Evolutionary conservation across 2,888 invertebrate species (phyloP).

Genomic region (Ectemnius lituratus): DNA sequence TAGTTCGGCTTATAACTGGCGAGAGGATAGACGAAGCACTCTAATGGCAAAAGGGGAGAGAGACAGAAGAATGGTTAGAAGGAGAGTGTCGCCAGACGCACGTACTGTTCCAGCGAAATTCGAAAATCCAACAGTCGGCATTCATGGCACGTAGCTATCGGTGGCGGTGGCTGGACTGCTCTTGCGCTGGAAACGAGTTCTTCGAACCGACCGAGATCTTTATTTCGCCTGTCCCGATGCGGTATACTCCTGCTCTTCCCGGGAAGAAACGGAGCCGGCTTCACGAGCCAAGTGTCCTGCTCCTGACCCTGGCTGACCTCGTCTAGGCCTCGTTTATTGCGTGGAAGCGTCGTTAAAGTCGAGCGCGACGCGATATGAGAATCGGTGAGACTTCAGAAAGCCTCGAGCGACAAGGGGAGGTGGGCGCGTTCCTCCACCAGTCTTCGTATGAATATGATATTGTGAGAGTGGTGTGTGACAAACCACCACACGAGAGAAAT

Average conservation of each 20-base stretch:
- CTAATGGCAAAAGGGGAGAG: too few species aligned
- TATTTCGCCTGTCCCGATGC: slow-evolving; percentile 24
- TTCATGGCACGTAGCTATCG: slow-evolving; percentile 64
- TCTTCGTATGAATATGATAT: slow-evolving; percentile 28
- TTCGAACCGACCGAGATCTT: slow-evolving; percentile 61
- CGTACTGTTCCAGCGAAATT: slow-evolving; percentile 46
- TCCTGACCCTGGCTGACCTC: slow-evolving; percentile 42
- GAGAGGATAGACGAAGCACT: too few species aligned
- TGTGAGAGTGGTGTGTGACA: slow-evolving; percentile 31
- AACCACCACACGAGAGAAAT: slow-evolving; percentile 16
- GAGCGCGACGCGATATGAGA: slow-evolving; percentile 1
- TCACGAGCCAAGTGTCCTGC: slow-evolving; percentile 33
- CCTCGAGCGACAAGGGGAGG: too few species aligned
- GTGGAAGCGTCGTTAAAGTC: slow-evolving; percentile 39
- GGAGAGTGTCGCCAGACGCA: slow-evolving; percentile 2
- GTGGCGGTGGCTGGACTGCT: slow-evolving; percentile 20
- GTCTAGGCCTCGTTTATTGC: slow-evolving; percentile 42
- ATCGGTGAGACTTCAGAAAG: too few species aligned
- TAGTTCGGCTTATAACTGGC: too few species aligned
- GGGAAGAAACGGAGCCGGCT: slow-evolving; percentile 50
- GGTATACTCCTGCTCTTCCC: slow-evolving; percentile 7
- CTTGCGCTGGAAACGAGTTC: slow-evolving; percentile 58
- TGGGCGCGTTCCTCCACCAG: slow-evolving; percentile 12
- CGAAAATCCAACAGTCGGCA: slow-evolving; percentile 52
- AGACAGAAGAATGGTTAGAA: too few species aligned